These are phyloP conservation scores for Pelusios castaneus DNA, from an alignment of 2,113 vertebrate genomes.

Conservation along the genomic window DNA sequence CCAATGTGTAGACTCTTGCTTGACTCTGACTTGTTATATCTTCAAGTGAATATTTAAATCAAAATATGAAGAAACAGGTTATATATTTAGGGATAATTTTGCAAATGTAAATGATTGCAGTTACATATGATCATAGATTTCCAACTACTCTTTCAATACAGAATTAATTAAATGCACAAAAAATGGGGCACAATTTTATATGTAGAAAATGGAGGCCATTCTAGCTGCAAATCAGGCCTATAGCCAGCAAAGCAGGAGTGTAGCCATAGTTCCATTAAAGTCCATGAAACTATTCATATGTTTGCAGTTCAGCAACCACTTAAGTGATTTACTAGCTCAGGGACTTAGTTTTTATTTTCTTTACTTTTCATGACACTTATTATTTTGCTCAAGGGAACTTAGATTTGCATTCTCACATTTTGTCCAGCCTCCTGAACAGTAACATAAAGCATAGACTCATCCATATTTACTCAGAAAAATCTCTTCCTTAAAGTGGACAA, in stretches of 20 bases:
- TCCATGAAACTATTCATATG: neutral
- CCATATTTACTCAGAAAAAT: neutral
- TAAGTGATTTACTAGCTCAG: neutral
- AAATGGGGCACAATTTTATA: neutral
- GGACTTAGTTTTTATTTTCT: conserved; percentile 1
- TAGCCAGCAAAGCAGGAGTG: neutral
- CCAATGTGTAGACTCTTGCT: neutral
- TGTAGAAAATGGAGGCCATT: neutral
- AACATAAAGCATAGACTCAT: neutral
- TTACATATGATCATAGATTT: neutral
- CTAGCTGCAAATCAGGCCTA: neutral
- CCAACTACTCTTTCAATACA: neutral
- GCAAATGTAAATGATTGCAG: neutral
- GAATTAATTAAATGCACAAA: neutral
- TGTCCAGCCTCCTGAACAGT: neutral
- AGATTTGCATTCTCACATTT: neutral
- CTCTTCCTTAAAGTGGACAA: neutral
- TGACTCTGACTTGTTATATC: neutral
- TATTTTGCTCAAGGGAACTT: neutral
- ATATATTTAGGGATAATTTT: neutral
- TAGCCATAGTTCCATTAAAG: neutral
- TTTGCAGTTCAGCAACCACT: conserved; percentile 8
- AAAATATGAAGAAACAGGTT: neutral
- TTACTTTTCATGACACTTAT: neutral
- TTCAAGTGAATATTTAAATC: neutral